Evolutionary conservation across 2,113 vertebrate species (phyloP).

Genomic region (Nycticebus coucang): DNA sequence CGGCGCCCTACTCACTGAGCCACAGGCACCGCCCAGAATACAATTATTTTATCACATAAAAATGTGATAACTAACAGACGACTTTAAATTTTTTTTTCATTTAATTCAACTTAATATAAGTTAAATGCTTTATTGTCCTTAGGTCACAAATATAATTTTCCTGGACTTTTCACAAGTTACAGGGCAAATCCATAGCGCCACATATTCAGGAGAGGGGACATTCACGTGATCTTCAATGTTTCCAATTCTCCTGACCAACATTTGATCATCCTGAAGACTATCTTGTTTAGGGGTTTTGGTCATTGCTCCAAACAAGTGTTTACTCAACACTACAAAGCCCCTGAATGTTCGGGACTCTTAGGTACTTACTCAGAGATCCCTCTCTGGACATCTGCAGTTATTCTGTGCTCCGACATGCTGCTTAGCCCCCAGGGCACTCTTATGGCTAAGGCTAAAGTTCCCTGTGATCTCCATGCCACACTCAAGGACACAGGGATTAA

Average conservation of each 20-base stretch:
- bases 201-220: accelerated
- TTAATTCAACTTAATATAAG: background rate
- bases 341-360: background rate
- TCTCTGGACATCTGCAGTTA: background rate
- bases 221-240: background rate
- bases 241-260: background rate
- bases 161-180: background rate
- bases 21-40: too few relatives aligned
- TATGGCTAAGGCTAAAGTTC: accelerated
- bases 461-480: background rate
- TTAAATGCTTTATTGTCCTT: background rate
- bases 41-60: background rate
- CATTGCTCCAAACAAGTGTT: background rate
- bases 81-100: background rate
- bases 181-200: background rate
- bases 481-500: background rate
- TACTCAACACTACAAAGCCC: background rate
- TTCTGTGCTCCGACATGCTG: background rate
- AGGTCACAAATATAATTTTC: background rate
- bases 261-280: background rate
- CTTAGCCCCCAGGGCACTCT: too few relatives aligned
- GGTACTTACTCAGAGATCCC: background rate
- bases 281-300: background rate
- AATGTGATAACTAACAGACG: background rate
- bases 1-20: too few relatives aligned